phyloP scores from a whole-genome alignment of 2,797 vertebrate genomes.

The Hemitrygon akajei region DNA sequence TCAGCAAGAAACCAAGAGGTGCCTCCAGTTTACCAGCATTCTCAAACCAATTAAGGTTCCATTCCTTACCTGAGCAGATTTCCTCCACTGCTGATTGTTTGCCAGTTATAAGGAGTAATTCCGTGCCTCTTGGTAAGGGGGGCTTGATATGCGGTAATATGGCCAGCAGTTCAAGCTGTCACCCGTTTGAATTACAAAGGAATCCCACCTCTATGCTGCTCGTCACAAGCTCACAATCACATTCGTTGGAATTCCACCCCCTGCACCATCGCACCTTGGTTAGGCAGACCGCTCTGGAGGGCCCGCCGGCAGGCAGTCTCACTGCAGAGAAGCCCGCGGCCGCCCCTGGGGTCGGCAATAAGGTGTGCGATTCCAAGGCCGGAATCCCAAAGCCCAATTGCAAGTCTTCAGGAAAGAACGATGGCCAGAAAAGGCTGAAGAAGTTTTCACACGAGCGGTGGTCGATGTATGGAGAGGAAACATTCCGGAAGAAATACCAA shows the following conservation, averaged over 20 bases:
- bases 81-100: slow-evolving; percentile 64
- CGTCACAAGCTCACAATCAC: slow-evolving; percentile 52
- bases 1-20: slow-evolving; percentile 56
- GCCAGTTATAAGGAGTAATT: slow-evolving; percentile 81
- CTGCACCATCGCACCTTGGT: slow-evolving; percentile 78
- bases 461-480: slow-evolving; percentile 88
- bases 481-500: slow-evolving; percentile 81
- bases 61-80: slow-evolving; percentile 75
- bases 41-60: slow-evolving; percentile 63
- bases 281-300: slow-evolving; percentile 84
- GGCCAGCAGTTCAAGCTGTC: slow-evolving; percentile 46
- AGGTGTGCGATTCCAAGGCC: slow-evolving; percentile 49
- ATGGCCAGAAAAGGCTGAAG: slow-evolving; percentile 64
- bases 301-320: slow-evolving; percentile 57
- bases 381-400: slow-evolving; percentile 48
- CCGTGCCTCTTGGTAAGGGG: slow-evolving; percentile 71
- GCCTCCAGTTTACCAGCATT: slow-evolving; percentile 49
- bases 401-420: slow-evolving; percentile 57
- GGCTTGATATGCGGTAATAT: slow-evolving; percentile 50
- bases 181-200: slow-evolving; percentile 51
- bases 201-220: slow-evolving; percentile 53
- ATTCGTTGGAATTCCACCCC: slow-evolving; percentile 61
- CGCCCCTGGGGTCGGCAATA: slow-evolving; percentile 52
- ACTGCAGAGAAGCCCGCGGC: slow-evolving; percentile 44
- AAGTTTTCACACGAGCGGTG: slow-evolving; percentile 92